Conservation (phyloP, 2,888 invertebrate species). For the Polymixis lichenea region DNA sequence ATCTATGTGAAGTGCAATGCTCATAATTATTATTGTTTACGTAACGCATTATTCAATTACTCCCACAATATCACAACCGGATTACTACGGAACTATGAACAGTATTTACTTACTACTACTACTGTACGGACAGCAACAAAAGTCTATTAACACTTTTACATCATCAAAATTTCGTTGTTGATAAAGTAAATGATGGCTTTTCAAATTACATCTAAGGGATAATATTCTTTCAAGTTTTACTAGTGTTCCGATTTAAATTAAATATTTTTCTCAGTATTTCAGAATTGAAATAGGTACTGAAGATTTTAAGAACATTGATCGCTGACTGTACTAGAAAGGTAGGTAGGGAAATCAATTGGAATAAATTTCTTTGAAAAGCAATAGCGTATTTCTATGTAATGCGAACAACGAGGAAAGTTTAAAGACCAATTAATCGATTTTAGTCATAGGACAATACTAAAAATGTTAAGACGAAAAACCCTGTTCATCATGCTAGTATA, state of each 20-base stretch:
- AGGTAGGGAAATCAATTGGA: background rate
- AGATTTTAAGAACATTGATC: background rate
- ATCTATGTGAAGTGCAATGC: constrained; percentile 36
- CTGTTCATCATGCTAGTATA: background rate
- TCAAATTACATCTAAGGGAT: background rate
- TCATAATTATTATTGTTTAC: constrained; percentile 48
- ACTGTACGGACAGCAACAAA: background rate
- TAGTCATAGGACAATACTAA: background rate
- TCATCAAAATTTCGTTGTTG: background rate
- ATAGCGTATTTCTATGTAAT: background rate
- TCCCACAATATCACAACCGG: constrained; percentile 15
- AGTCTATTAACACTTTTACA: background rate
- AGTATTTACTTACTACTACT: background rate
- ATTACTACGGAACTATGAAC: background rate
- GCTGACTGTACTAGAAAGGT: background rate
- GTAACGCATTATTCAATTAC: constrained; percentile 49
- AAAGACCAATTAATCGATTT: background rate
- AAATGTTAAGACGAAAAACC: background rate
- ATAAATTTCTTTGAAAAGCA: constrained; percentile 7
- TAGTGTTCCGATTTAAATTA: background rate
- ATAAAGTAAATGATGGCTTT: background rate
- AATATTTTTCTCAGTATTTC: background rate
- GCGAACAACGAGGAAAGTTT: background rate
- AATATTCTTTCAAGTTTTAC: background rate
- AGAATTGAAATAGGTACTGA: background rate